Conservation (phyloP, 2,113 vertebrate species). For the Barbus barbus region DNA sequence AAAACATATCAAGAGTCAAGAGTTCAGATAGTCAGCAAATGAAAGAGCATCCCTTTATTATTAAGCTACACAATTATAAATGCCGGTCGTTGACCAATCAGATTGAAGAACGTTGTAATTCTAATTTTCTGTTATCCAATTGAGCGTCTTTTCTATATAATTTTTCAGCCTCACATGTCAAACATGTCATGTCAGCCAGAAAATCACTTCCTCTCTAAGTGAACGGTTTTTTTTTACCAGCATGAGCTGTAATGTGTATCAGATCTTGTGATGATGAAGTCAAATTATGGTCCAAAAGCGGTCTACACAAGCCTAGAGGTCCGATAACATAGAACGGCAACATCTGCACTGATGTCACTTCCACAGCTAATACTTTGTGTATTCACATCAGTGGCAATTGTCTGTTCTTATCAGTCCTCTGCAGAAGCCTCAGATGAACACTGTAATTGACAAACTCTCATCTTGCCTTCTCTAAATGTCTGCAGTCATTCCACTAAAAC, state of each 20-base stretch:
- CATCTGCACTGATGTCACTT: neutral
- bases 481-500: constrained; percentile 19
- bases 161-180: too few relatives aligned
- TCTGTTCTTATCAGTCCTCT: neutral
- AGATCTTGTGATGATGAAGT: neutral
- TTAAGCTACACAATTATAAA: neutral
- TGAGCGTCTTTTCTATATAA: neutral
- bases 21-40: neutral
- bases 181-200: too few relatives aligned
- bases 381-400: neutral
- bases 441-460: neutral
- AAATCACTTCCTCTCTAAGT: too few relatives aligned
- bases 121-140: neutral
- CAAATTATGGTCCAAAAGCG: neutral
- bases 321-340: neutral
- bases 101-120: neutral
- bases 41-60: neutral
- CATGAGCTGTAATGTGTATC: neutral
- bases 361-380: neutral
- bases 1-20: too few relatives aligned
- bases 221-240: neutral
- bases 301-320: neutral
- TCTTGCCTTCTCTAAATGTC: neutral
- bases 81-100: neutral
- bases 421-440: neutral